Percentiles rank a stretch among this genome's conserved stretches.
phyloP scores from a whole-genome alignment of 53 echinoderm and acorn worm genomes.

The Hippasteria phrygiana region DNA sequence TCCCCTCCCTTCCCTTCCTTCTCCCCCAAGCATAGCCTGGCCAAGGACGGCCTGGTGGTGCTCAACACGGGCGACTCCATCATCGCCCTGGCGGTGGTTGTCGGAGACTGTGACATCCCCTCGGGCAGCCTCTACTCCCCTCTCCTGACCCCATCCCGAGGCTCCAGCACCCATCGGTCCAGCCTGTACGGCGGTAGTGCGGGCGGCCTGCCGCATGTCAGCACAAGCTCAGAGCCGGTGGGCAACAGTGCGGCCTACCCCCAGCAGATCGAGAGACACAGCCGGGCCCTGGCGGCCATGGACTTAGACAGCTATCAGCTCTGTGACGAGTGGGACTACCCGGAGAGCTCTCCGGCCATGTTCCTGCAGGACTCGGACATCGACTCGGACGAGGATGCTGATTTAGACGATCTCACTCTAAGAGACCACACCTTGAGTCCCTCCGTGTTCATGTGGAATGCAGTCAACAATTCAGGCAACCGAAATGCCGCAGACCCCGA shows the following conservation, averaged over 20 bases:
- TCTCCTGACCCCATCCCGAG: conserved; percentile 50
- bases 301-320: conserved; percentile 61
- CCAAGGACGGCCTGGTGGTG: conserved; percentile 93
- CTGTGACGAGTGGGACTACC: conserved; percentile 57
- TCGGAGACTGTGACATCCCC: conserved; percentile 42
- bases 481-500: not conserved
- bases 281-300: conserved; percentile 51
- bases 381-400: not conserved
- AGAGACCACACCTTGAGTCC: not conserved
- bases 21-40: conserved; percentile 95
- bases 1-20: conserved; percentile 97
- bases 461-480: not conserved
- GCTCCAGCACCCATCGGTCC: conserved; percentile 44
- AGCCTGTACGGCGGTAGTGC: conserved; percentile 8
- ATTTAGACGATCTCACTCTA: conserved; percentile 3
- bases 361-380: conserved; percentile 46
- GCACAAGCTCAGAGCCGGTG: not conserved
- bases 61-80: conserved; percentile 87
- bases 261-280: conserved; percentile 51
- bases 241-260: conserved; percentile 42
- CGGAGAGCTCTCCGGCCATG: conserved; percentile 55
- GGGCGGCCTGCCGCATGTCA: not conserved
- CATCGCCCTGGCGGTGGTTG: conserved; percentile 19
- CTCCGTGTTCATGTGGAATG: not conserved
- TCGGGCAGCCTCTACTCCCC: conserved; percentile 67